Evolutionary conservation across 2,113 vertebrate species (phyloP).

Genomic region (Dryoscopus gambensis): DNA sequence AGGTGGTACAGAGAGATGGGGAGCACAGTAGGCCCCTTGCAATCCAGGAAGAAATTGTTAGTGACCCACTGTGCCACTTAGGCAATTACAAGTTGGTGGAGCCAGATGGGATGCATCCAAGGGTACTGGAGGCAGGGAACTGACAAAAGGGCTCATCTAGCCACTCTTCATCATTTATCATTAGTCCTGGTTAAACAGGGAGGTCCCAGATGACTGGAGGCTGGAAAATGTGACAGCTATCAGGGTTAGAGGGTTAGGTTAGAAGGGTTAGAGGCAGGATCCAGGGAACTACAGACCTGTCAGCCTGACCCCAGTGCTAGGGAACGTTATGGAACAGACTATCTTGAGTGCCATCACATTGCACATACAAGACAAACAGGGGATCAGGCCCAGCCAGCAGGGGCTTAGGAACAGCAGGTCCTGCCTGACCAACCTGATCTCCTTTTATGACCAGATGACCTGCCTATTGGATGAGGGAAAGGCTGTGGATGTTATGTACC

Average conservation of each 20-base stretch:
- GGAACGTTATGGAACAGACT: accelerated
- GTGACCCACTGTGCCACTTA: neutral
- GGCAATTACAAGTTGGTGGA: too few species aligned
- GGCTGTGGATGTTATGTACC: neutral
- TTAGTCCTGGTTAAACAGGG: neutral
- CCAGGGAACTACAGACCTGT: neutral
- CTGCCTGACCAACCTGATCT: neutral
- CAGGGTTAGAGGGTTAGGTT: too few species aligned
- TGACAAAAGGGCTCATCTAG: accelerated
- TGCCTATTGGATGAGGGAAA: neutral
- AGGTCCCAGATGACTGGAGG: neutral
- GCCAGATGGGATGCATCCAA: neutral
- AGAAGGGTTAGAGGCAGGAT: neutral
- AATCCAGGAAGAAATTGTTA: neutral
- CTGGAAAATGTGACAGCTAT: neutral
- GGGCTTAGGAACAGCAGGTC: too few species aligned
- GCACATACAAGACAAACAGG: neutral
- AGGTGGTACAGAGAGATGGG: too few species aligned
- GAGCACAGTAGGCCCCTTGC: neutral
- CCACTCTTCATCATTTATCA: neutral
- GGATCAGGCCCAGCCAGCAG: neutral
- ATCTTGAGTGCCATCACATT: neutral
- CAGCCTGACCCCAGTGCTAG: neutral
- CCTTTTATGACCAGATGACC: neutral
- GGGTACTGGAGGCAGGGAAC: neutral